phyloP scores from a whole-genome alignment of 92 coral and sea anemone species.

The Epizoanthus rinbou region DNA sequence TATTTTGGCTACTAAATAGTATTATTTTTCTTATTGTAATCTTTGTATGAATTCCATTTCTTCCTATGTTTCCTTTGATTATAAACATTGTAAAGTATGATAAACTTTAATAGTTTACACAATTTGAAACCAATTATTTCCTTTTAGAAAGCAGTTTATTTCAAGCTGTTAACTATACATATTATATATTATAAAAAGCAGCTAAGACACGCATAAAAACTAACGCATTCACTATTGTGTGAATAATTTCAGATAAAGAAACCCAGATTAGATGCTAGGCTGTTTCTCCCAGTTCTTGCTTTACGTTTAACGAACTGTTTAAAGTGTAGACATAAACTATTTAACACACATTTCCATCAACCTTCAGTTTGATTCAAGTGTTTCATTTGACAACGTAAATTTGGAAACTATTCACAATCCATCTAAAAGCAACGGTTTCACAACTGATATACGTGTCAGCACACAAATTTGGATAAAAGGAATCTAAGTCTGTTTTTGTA shows the following conservation, averaged over 20 bases:
- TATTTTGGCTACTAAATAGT: slow-evolving; percentile 42
- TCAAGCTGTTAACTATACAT: slow-evolving; percentile 3
- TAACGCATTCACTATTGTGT: slow-evolving; percentile 28
- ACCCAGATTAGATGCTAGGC: slow-evolving; percentile 11
- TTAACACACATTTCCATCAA: slow-evolving; percentile 22
- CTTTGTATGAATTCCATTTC: slow-evolving; percentile 45
- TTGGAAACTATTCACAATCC: too few relatives aligned
- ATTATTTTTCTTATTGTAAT: slow-evolving; percentile 40
- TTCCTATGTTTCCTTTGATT: slow-evolving; percentile 33
- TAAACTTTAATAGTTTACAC: slow-evolving; percentile 35
- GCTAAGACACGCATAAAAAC: slow-evolving; percentile 6
- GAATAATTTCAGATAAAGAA: slow-evolving; percentile 17
- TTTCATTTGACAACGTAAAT: too few relatives aligned
- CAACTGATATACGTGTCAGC: too few relatives aligned
- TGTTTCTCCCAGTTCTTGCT: slow-evolving; percentile 27
- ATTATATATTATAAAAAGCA: slow-evolving; percentile 14
- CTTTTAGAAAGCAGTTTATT: slow-evolving; percentile 43
- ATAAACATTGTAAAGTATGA: slow-evolving; percentile 37
- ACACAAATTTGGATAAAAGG: too few relatives aligned
- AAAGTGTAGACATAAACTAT: slow-evolving; percentile 3
- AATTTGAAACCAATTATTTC: slow-evolving; percentile 32
- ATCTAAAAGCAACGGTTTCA: too few relatives aligned
- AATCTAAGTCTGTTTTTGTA: too few relatives aligned
- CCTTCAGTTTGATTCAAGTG: slow-evolving; percentile 1
- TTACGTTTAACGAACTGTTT: slow-evolving; percentile 9